Evolutionary conservation across 2,888 invertebrate genomes (phyloP).

Genomic region (Hirtodrosophila alboralis): DNA sequence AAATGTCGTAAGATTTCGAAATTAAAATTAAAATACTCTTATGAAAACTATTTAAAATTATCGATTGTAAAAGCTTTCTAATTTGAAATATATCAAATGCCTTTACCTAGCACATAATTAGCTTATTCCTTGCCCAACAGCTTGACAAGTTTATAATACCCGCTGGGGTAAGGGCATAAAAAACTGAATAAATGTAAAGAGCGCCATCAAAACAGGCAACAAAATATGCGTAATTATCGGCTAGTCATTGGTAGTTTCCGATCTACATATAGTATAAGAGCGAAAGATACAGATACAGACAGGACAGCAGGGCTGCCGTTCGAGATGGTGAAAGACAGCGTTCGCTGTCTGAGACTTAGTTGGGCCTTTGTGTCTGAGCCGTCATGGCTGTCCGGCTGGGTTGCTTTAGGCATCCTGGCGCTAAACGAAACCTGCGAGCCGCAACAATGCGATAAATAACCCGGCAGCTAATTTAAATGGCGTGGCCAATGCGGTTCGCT

Average conservation of each 20-base stretch:
- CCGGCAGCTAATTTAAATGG: constrained; percentile 83
- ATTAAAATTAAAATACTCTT: too few species aligned
- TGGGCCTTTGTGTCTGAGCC: constrained; percentile 76
- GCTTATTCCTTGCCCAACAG: not conserved
- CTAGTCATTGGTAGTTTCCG: constrained; percentile 48
- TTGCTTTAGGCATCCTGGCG: constrained; percentile 33
- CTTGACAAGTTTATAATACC: constrained; percentile 38
- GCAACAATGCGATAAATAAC: constrained; percentile 82
- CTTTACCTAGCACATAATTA: not conserved
- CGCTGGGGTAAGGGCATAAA: constrained; percentile 20
- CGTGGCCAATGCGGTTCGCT: constrained; percentile 54
- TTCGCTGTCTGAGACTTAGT: constrained; percentile 7
- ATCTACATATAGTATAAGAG: constrained; percentile 19
- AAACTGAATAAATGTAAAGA: constrained; percentile 65
- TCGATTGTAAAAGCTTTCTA: too few species aligned
- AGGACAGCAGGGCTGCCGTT: constrained; percentile 42
- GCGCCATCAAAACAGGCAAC: constrained; percentile 75
- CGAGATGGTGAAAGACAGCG: constrained; percentile 5
- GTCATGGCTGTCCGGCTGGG: constrained; percentile 32
- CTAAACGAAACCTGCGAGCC: constrained; percentile 74
- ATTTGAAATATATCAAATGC: too few species aligned
- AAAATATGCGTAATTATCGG: constrained; percentile 79
- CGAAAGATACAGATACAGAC: constrained; percentile 23
- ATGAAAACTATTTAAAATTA: too few species aligned
- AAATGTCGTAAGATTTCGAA: too few species aligned